Evolutionary conservation across 2,797 vertebrate genomes (phyloP).

Genomic region (Chelmon rostratus): DNA sequence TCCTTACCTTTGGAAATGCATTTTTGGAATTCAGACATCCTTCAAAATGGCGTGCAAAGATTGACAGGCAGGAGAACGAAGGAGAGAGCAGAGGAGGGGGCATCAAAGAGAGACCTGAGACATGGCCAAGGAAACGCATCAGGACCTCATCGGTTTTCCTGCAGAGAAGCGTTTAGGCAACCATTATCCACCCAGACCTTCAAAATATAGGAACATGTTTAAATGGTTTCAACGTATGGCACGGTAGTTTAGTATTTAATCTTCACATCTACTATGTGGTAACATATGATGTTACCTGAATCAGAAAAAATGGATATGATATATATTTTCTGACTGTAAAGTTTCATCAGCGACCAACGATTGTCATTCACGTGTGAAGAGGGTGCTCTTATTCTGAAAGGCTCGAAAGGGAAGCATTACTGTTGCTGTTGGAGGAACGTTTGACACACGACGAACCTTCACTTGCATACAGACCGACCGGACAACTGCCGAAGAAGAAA

Average conservation of each 20-base stretch:
- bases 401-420: constrained; percentile 2
- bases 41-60: too few species aligned
- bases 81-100: too few species aligned
- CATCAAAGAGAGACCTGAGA: too few species aligned
- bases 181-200: neutral
- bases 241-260: neutral
- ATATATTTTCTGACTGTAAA: neutral
- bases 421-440: too few species aligned
- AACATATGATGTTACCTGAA: neutral
- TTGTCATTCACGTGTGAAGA: neutral
- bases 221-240: too few species aligned
- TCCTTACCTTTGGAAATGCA: too few species aligned
- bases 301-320: neutral
- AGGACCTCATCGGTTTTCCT: neutral
- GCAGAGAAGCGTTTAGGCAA: too few species aligned
- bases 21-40: too few species aligned
- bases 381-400: constrained; percentile 20
- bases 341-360: neutral
- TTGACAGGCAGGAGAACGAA: too few species aligned
- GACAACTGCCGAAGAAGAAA: too few species aligned
- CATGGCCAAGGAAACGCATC: too few species aligned
- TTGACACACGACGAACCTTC: too few species aligned
- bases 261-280: neutral
- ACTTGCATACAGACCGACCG: rapidly evolving
- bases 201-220: neutral